Evolutionary conservation across 2,797 vertebrate species (phyloP), one percentile per base, ranked within the genome.

Genomic region (Pangasius mekongensis): DNA sequence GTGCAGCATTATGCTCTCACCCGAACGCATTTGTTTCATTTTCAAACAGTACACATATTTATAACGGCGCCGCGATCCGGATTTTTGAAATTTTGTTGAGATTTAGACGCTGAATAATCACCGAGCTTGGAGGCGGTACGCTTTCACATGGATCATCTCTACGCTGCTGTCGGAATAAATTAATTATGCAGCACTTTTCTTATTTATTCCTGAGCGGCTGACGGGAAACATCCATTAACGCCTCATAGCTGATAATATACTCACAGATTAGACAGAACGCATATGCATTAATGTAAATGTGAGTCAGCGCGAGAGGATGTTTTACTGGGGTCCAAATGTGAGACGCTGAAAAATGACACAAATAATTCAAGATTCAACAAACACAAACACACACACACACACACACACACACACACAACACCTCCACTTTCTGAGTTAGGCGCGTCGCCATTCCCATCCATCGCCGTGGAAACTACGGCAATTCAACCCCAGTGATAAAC

Each of bases 391-490:
- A 89, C 49, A 76, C 84, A 90, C 82, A 78, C 85, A 66, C 47
- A 81, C 49, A 56, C 67, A 83, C 74, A 47, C n/a, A 5, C 76
- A 30, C 49, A 20, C 78, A 20, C 69, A 18, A 47, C 83, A 62
- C 56, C 27, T 67, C 82, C 60, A 85, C 91, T 87, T 91, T 91
- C 91, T 89, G 90, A 90, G 85, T 88, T 85, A 92, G 92, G 92
- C 91, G 87, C 87, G 93, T 96, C 94, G 92, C 94, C 94, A 87
- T 87, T 93, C 92, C 93, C 93, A 94, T 90, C 91, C 89, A 92
- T 95, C 94, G 93, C 94, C 94, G 95, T 96, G 94, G 95, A 95
- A 95, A 96, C 94, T 95, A 96, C 96, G 95, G 95, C 93, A 95
- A 96, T 95, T 95, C 95, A 95, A 83, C 92, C 89, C 93, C 33